phyloP scores from a whole-genome alignment of 2,888 invertebrate species.

The Aphodius sticticus region DNA sequence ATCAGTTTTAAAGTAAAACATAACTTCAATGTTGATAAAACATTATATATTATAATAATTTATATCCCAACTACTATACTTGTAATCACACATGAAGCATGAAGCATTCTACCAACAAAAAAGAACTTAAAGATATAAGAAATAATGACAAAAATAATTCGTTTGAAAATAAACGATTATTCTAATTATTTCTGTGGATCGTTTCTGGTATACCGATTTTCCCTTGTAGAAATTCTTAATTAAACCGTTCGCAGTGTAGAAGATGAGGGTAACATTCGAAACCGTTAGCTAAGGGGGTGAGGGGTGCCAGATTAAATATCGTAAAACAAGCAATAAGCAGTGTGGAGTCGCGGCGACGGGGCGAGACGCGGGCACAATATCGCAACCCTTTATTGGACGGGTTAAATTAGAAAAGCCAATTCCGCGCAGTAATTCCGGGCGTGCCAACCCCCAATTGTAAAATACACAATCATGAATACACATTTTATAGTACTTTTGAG shows the following conservation, averaged over 20 bases:
- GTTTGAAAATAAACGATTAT: too few species aligned
- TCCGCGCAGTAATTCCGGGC: slow-evolving; percentile 53
- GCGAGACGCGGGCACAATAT: slow-evolving; percentile 54
- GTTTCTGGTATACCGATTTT: background rate
- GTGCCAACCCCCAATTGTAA: slow-evolving; percentile 55
- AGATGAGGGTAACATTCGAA: background rate
- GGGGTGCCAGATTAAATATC: slow-evolving; percentile 52
- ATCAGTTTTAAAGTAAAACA: background rate
- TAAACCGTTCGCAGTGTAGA: slow-evolving; percentile 51
- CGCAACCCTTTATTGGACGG: slow-evolving; percentile 57
- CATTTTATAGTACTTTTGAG: slow-evolving; percentile 53
- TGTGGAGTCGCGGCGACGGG: slow-evolving; percentile 41
- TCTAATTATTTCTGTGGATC: background rate
- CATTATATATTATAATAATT: too few species aligned
- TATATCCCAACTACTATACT: too few species aligned
- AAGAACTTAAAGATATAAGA: too few species aligned
- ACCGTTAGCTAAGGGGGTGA: slow-evolving; percentile 14
- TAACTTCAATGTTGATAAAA: too few species aligned
- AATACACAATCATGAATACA: slow-evolving; percentile 56
- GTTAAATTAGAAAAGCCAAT: slow-evolving; percentile 59
- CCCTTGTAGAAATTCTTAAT: slow-evolving; percentile 47
- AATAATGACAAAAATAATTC: too few species aligned
- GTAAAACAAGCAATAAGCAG: slow-evolving; percentile 55
- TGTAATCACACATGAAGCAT: too few species aligned
- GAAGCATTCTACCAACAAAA: too few species aligned